Conservation (phyloP, 1,140 invertebrate species). For the Prorops nasuta region DNA sequence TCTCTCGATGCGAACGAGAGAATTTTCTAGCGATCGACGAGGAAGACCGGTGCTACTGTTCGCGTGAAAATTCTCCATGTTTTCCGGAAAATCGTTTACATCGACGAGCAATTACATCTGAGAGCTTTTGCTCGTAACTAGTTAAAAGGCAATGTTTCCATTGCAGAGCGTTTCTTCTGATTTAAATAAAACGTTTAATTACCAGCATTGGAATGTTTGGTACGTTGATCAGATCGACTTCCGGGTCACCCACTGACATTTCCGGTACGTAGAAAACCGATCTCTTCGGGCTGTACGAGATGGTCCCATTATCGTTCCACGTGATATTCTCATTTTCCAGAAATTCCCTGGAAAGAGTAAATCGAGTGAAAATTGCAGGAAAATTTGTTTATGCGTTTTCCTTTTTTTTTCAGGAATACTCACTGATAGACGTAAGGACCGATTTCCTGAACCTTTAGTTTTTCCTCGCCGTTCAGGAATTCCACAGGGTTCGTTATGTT, state of each 20-base stretch:
- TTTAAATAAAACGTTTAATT: too few species aligned
- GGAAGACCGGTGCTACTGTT: too few species aligned
- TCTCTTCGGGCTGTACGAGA: conserved; percentile 72
- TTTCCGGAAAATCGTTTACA: too few species aligned
- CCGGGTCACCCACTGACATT: conserved; percentile 67
- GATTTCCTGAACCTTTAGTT: conserved; percentile 69
- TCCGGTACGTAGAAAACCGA: conserved; percentile 66
- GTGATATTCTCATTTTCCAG: conserved; percentile 67
- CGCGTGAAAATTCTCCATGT: too few species aligned
- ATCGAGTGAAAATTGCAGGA: neutral
- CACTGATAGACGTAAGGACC: conserved; percentile 88
- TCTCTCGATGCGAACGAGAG: too few species aligned
- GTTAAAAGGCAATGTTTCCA: too few species aligned
- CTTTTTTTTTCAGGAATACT: conserved; percentile 31
- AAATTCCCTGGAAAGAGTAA: conserved; percentile 61
- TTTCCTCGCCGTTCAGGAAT: conserved; percentile 66
- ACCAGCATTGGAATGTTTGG: conserved; percentile 81
- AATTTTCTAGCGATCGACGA: too few species aligned
- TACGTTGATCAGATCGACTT: conserved; percentile 64
- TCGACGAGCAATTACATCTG: too few species aligned
- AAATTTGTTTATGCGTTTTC: neutral
- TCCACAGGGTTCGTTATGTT: conserved; percentile 78
- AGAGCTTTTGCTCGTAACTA: too few species aligned
- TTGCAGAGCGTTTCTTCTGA: too few species aligned
- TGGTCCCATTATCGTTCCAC: conserved; percentile 72